phyloP scores from a whole-genome alignment of 2,113 vertebrate genomes.

The Cariama cristata region DNA sequence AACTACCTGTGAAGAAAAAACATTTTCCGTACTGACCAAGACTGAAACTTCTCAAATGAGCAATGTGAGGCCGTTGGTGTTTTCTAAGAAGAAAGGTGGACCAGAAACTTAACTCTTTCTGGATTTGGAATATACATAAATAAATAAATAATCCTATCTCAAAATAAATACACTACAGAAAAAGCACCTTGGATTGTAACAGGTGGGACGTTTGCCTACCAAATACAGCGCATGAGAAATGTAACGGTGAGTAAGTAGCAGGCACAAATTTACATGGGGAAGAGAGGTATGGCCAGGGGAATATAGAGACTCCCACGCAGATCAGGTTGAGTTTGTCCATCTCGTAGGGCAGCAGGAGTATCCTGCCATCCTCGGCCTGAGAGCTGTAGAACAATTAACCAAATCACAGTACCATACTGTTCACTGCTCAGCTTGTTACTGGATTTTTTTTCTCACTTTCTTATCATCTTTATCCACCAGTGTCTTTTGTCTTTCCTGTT shows the following conservation, averaged over 20 bases:
- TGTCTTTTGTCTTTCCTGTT: neutral
- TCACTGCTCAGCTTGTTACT: neutral
- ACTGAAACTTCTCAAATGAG: neutral
- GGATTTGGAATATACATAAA: neutral
- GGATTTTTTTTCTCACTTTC: neutral
- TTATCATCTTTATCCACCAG: neutral
- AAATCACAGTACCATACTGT: no score
- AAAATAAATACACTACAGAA: neutral
- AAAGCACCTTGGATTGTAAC: neutral
- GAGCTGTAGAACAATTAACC: neutral
- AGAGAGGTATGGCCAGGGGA: accelerated
- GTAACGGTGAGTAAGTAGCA: neutral
- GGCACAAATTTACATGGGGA: neutral
- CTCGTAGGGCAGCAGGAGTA: neutral
- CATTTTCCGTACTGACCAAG: neutral
- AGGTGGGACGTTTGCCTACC: neutral
- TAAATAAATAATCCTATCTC: neutral
- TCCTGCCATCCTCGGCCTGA: neutral
- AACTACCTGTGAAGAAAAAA: neutral
- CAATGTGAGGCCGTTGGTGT: neutral
- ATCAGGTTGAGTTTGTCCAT: neutral
- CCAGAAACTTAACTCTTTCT: neutral
- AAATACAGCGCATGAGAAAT: neutral
- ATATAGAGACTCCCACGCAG: neutral
- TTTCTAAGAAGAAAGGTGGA: neutral